Base-by-base conservation (phyloP, 2,888 invertebrate genomes). In the Polydrusus tereticollis region DNA sequence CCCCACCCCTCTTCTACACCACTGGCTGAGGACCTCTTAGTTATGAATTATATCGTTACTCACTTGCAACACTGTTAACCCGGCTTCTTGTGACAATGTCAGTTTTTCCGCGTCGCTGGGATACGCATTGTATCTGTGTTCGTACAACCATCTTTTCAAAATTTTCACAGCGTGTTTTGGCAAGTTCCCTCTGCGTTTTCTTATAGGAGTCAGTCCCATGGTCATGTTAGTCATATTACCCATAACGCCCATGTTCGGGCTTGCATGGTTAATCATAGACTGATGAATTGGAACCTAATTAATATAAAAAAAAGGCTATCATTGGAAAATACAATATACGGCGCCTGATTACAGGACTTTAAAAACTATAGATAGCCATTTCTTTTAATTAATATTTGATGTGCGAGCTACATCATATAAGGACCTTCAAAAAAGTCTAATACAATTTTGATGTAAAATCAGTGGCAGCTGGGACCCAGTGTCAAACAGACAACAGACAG, bases 101-200 rank as follows among this genome's bases (percentile, higher is more conserved):
- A 94, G 88, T 83, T 97, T 98, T 86, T 97, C 97, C 14, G 93
- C 94, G 83, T 97, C 97, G 81, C 93, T 96, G 0, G 97, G 97
- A 83, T 97, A 98, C 0, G 97, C 97, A 84, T 97, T 97, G 87
- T 95, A 97, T 69, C 75, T 23, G 84, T 97, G 97, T 76, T 97
- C 96, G 83, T 94, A 96, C 5, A 97, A 88, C 97, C 97, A 97
- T 62, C 94, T 89, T 84, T 95, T 96, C 57, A 97, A 86, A 73
- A 97, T 94, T 85, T 95, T 94, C 3, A 97, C 97, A 0, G 96
- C 94, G 83, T 95, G 94, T 82, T 97, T 97, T 29, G 96, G 95
- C 70, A 97, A 87, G 86, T 97, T 97, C 2, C 96, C 96, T 45
- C 97, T 38, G 20, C 74, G 71, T 41, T 71, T 74, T 36, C 74